phyloP scores from a whole-genome alignment of 2,797 vertebrate genomes.

The Benthosema pterotum region DNA sequence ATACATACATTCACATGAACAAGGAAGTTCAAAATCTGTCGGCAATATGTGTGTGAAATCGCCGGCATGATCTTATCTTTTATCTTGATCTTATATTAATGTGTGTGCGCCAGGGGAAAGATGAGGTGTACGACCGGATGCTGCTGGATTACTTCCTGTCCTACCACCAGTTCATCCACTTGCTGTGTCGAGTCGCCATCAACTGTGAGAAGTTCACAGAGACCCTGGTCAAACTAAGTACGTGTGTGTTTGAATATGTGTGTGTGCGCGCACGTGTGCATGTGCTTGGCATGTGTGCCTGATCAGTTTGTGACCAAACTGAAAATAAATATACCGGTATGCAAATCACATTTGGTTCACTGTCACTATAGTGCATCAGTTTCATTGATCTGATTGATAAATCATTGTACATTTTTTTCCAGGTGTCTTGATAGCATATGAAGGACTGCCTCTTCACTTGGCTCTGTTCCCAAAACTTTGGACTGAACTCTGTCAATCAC shows the following conservation, averaged over 20 bases:
- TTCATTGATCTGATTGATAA: too few species aligned
- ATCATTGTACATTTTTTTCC: slow-evolving; percentile 10
- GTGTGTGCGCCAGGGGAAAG: slow-evolving; percentile 88
- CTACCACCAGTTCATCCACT: slow-evolving; percentile 98
- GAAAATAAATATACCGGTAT: neutral
- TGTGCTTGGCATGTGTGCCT: neutral
- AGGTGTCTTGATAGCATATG: slow-evolving; percentile 98
- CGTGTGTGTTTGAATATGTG: slow-evolving; percentile 52
- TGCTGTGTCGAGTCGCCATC: slow-evolving; percentile 96
- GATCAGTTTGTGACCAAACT: neutral
- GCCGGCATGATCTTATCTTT: too few species aligned
- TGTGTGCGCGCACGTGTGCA: slow-evolving; percentile 65
- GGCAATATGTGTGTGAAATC: too few species aligned
- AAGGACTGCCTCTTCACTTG: slow-evolving; percentile 95
- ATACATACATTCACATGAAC: too few species aligned
- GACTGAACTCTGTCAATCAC: slow-evolving; percentile 96
- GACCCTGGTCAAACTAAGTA: slow-evolving; percentile 97
- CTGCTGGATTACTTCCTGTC: slow-evolving; percentile 98
- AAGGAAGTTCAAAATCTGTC: too few species aligned
- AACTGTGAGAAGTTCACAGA: slow-evolving; percentile 99
- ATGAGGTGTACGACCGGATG: slow-evolving; percentile 97
- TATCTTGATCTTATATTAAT: neutral
- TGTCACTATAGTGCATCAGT: neutral
- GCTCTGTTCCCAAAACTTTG: slow-evolving; percentile 96
- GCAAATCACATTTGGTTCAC: neutral